These are phyloP conservation scores for Pelmatolapia mariae DNA, from an alignment of 2,113 vertebrate species.

Conservation along the genomic window DNA sequence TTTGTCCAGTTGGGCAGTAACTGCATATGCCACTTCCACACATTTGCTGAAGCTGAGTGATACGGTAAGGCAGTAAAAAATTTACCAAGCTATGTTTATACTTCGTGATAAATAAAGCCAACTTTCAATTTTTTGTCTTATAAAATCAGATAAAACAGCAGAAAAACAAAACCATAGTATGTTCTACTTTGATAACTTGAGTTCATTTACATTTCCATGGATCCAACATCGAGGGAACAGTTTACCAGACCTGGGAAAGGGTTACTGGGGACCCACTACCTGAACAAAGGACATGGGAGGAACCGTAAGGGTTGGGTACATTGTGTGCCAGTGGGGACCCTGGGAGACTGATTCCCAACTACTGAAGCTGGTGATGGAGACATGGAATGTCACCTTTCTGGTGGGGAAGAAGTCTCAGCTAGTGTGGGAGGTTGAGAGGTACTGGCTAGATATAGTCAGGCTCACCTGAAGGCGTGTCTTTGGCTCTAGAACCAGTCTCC, in stretches of 20 bases:
- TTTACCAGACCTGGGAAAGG: fast-evolving
- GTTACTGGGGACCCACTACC: fast-evolving
- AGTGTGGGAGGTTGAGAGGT: neutral
- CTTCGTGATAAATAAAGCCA: neutral
- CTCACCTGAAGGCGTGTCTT: neutral
- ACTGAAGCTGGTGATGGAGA: neutral
- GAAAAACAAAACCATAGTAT: neutral
- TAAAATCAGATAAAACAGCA: neutral
- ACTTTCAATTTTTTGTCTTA: neutral
- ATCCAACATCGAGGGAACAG: neutral
- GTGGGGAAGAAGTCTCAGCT: neutral
- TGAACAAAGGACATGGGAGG: neutral
- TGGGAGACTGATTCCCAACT: neutral
- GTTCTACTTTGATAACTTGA: neutral
- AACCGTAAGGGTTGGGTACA: fast-evolving
- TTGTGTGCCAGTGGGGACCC: neutral
- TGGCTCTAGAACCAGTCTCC: neutral
- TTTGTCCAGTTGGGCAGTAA: too few species aligned
- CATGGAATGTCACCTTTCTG: neutral
- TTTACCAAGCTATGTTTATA: too few species aligned
- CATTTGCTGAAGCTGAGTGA: too few species aligned
- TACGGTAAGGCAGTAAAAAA: fast-evolving
- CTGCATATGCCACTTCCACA: too few species aligned
- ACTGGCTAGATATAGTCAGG: neutral
- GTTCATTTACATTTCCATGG: slow-evolving; percentile 29